phyloP scores from a whole-genome alignment of 2,113 vertebrate genomes.

The Pantherophis guttatus region DNA sequence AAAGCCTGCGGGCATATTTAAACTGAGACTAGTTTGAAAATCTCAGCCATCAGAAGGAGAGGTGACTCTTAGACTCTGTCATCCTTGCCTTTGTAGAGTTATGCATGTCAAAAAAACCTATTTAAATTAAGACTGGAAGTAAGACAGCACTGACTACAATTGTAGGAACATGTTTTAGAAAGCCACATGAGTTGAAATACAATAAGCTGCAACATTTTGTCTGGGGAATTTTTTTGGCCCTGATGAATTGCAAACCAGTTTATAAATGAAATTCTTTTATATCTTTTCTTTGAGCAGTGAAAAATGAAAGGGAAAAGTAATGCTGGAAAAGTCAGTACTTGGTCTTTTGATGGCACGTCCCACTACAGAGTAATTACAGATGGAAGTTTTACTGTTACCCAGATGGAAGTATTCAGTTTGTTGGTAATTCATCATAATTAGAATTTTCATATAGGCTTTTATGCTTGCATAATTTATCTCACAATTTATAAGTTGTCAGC shows the following conservation, averaged over 20 bases:
- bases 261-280: neutral
- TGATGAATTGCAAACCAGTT: neutral
- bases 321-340: conserved; percentile 53
- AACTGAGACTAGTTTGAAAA: neutral
- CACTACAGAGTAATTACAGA: conserved; percentile 34
- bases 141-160: too few relatives aligned
- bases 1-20: too few relatives aligned
- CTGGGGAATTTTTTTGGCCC: neutral
- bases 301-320: neutral
- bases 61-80: neutral
- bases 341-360: conserved; percentile 50
- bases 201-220: neutral
- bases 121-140: neutral
- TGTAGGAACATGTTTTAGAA: neutral
- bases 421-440: conserved; percentile 51
- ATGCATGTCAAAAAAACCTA: neutral
- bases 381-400: conserved; percentile 17
- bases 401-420: conserved; percentile 61
- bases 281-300: neutral
- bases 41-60: neutral
- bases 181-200: neutral
- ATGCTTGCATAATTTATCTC: conserved; percentile 48
- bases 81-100: neutral
- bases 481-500: conserved; percentile 22
- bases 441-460: conserved; percentile 48